A percentile compares a stretch with the other conserved stretches of the same genome.
Conservation (phyloP, 37 sponge, comb jelly and placozoan species). For the Ianthella basta region DNA sequence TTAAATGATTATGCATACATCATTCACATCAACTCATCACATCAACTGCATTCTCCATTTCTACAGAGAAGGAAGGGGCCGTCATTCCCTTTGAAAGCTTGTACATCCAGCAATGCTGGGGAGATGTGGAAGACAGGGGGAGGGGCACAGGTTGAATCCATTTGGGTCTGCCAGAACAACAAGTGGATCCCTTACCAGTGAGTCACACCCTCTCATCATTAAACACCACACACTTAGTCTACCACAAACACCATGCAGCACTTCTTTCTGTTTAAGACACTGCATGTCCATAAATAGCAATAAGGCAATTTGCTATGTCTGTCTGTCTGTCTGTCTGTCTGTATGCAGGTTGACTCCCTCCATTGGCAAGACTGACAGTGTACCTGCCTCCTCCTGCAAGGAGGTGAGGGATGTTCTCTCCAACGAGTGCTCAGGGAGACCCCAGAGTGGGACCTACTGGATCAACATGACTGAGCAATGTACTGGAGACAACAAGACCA, state of each 20-base stretch:
- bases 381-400: constrained; percentile 4
- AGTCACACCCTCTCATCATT: not conserved
- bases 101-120: not conserved
- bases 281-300: too few relatives aligned
- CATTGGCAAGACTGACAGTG: constrained; percentile 2
- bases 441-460: constrained; percentile 16
- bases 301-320: too few relatives aligned
- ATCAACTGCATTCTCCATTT: not conserved
- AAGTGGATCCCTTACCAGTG: constrained; percentile 23
- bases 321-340: too few relatives aligned
- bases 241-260: too few relatives aligned
- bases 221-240: too few relatives aligned
- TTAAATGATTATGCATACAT: too few relatives aligned
- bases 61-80: too few relatives aligned
- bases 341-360: not conserved
- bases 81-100: not conserved
- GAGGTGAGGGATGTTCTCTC: constrained; percentile 8
- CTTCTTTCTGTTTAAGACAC: too few relatives aligned
- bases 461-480: not conserved
- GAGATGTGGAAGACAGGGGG: not conserved
- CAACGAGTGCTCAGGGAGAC: constrained; percentile 7
- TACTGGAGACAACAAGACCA: too few relatives aligned
- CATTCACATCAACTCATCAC: not conserved
- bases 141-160: not conserved
- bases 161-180: constrained; percentile 12